Percentiles rank a stretch among this genome's conserved stretches.
Conservation (phyloP, 2,797 vertebrate species). For the Falco columbarius region DNA sequence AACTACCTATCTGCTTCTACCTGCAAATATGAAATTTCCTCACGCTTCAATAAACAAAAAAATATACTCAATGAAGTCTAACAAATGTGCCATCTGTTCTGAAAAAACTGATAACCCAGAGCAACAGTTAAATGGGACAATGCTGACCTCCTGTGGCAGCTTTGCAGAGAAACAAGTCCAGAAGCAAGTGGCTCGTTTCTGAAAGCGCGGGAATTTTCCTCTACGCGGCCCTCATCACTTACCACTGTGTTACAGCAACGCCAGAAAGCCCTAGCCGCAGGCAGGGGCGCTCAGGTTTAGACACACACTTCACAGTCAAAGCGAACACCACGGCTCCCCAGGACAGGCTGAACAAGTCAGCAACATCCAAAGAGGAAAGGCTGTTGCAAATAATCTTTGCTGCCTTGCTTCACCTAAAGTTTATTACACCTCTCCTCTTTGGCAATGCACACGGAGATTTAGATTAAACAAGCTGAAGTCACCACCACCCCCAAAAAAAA, state of each 20-base stretch:
- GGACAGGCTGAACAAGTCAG: not conserved
- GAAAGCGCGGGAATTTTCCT: not conserved
- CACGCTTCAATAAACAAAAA: conserved; percentile 65
- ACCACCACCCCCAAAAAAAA: not conserved
- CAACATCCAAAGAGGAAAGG: accelerated
- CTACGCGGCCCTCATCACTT: accelerated
- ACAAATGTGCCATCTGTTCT: conserved; percentile 66
- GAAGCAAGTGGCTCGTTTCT: too few species aligned
- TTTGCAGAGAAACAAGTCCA: not conserved
- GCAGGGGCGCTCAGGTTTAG: not conserved
- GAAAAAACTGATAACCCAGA: not conserved
- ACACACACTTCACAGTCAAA: not conserved
- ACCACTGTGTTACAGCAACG: not conserved
- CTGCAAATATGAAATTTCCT: conserved; percentile 54
- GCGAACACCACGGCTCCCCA: not conserved
- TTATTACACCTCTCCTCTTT: not conserved
- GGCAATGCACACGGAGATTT: accelerated
- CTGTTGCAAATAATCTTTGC: not conserved
- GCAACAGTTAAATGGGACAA: conserved; percentile 13
- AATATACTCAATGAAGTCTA: conserved; percentile 64
- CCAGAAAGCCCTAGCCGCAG: not conserved
- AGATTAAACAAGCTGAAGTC: accelerated
- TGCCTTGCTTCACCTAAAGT: not conserved
- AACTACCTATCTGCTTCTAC: conserved; percentile 49
- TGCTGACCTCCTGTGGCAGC: conserved; percentile 63